A percentile compares a stretch with the other conserved stretches of the same genome.
These are phyloP conservation scores for Trachymyrmex septentrionalis DNA, from an alignment of 1,140 invertebrate species.

Conservation along the genomic window DNA sequence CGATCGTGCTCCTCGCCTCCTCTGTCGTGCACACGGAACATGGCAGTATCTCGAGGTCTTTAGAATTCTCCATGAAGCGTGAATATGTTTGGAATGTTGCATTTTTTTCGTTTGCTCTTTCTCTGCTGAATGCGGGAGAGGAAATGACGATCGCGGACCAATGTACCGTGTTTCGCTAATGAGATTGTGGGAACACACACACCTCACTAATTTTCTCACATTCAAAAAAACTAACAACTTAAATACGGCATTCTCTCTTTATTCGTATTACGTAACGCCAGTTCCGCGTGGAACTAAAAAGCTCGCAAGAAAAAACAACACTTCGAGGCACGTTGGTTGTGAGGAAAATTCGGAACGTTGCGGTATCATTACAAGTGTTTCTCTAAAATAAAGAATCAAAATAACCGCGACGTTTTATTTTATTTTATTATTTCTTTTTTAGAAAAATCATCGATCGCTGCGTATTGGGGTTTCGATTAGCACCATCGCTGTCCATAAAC, in stretches of 20 bases:
- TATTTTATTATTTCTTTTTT: neutral
- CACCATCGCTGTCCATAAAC: conserved; percentile 71
- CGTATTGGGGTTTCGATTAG: conserved; percentile 69
- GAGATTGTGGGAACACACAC: conserved; percentile 40
- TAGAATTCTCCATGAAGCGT: conserved; percentile 69
- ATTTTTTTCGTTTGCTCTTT: conserved; percentile 74
- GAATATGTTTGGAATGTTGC: conserved; percentile 82
- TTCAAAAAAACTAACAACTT: conserved; percentile 19
- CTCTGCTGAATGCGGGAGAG: conserved; percentile 67
- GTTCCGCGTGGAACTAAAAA: conserved; percentile 50
- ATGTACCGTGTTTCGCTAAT: conserved; percentile 57
- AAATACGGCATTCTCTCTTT: conserved; percentile 36
- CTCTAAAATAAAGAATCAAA: neutral
- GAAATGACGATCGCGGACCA: conserved; percentile 63
- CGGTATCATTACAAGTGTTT: neutral
- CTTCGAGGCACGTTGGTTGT: conserved; percentile 58
- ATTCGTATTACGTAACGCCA: conserved; percentile 16
- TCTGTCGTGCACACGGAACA: conserved; percentile 63
- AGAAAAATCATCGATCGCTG: conserved; percentile 16
- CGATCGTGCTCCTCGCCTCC: conserved; percentile 25
- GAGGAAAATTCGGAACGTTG: conserved; percentile 43
- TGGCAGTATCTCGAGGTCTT: conserved; percentile 69
- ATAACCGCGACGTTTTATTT: conserved; percentile 20
- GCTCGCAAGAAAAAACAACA: conserved; percentile 46
- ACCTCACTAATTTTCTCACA: conserved; percentile 21